Evolutionary conservation across 2,888 invertebrate species (phyloP).

Genomic region (Anticlea derivata): DNA sequence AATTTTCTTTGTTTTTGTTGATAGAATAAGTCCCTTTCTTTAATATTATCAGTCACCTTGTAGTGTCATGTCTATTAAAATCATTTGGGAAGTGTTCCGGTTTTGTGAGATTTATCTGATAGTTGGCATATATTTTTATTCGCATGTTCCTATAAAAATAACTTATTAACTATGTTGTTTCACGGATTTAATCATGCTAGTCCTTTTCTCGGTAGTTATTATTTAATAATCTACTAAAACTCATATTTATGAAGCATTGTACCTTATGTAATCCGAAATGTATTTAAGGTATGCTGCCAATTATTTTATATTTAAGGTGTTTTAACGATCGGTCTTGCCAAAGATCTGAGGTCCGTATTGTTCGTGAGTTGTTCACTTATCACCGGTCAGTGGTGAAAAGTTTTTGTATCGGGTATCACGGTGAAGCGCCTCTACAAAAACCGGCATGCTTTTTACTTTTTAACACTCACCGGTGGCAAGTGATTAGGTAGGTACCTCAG

Average conservation of each 20-base stretch:
- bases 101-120: not conserved
- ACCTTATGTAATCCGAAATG: not conserved
- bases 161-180: conserved; percentile 36
- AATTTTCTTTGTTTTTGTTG: too few species aligned
- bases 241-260: not conserved
- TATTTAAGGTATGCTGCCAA: not conserved
- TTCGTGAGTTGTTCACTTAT: too few species aligned
- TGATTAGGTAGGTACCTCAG: too few species aligned
- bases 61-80: too few species aligned
- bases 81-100: conserved; percentile 2
- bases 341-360: too few species aligned
- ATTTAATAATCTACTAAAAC: conserved; percentile 16
- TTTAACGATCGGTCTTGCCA: not conserved
- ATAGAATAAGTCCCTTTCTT: too few species aligned
- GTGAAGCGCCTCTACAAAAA: too few species aligned
- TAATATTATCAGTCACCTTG: too few species aligned
- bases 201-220: conserved; percentile 31
- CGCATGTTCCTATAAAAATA: conserved; percentile 19
- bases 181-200: conserved; percentile 39
- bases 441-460: too few species aligned
- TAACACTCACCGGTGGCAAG: too few species aligned
- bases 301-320: not conserved
- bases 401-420: too few species aligned
- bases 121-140: not conserved
- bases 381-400: too few species aligned